Percentiles rank a stretch among this genome's conserved stretches.
Evolutionary conservation across 1,140 invertebrate species (phyloP).

Genomic region (Cyrtorhinus lividipennis): DNA sequence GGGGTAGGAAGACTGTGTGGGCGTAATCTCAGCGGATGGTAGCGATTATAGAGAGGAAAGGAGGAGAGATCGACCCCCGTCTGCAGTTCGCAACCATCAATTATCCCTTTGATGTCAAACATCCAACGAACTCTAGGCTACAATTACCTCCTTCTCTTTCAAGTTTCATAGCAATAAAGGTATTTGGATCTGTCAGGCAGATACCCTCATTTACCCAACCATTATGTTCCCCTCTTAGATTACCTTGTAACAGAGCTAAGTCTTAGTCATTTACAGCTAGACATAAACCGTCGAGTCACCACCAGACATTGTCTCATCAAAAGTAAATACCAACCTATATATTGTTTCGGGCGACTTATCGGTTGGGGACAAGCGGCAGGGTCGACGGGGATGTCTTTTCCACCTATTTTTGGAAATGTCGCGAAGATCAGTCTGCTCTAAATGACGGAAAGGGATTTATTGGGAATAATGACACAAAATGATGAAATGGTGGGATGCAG

Average conservation of each 20-base stretch:
- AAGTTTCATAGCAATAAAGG: constrained; percentile 15
- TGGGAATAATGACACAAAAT: too few relatives aligned
- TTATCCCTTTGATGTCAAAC: constrained; percentile 21
- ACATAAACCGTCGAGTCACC: background rate
- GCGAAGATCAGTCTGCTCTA: too few relatives aligned
- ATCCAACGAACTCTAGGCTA: constrained; percentile 15
- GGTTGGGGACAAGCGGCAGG: too few relatives aligned
- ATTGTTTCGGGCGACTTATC: too few relatives aligned
- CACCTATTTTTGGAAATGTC: too few relatives aligned
- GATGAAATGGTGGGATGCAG: too few relatives aligned
- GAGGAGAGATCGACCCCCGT: constrained; percentile 1
- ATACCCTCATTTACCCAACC: constrained; percentile 8
- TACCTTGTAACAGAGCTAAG: background rate
- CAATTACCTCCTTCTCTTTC: constrained; percentile 13
- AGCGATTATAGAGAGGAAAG: constrained; percentile 3
- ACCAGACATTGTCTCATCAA: background rate
- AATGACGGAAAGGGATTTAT: too few relatives aligned
- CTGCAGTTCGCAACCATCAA: constrained; percentile 13
- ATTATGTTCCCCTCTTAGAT: constrained; percentile 3
- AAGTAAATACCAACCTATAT: too few relatives aligned
- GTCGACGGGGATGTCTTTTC: too few relatives aligned
- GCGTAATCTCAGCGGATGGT: constrained; percentile 10
- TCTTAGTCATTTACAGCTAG: constrained; percentile 4
- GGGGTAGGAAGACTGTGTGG: background rate
- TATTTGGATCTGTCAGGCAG: constrained; percentile 15